Evolutionary conservation across 2,888 invertebrate species (phyloP).

Genomic region (Brenthis hecate): DNA sequence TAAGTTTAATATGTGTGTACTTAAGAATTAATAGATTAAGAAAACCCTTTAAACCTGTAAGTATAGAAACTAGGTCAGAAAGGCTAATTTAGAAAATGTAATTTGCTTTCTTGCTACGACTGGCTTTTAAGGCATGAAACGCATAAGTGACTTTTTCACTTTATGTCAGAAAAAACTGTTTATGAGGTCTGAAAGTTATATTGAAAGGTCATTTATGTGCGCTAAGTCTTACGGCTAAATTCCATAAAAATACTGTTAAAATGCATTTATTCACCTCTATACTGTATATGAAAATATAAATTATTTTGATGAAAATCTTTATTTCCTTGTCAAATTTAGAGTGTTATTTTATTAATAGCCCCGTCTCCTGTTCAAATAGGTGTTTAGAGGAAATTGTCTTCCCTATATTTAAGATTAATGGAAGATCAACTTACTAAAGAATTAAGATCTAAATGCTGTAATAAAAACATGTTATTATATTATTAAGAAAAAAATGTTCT

Average conservation of each 20-base stretch:
- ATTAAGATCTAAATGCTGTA: no score
- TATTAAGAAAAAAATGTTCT: no score
- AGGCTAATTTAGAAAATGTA: constrained; percentile 2
- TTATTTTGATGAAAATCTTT: no score
- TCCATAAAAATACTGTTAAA: constrained; percentile 9
- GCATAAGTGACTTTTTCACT: constrained; percentile 2
- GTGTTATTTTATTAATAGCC: no score
- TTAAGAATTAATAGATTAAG: constrained; percentile 5
- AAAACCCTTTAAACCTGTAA: constrained; percentile 5
- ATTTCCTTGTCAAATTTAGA: no score
- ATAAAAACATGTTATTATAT: no score
- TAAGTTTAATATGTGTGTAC: not conserved
- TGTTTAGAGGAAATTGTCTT: no score
- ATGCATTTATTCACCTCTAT: constrained; percentile 1
- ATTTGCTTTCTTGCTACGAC: constrained; percentile 11
- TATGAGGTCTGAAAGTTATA: not conserved
- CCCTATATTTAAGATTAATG: no score
- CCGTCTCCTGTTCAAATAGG: no score
- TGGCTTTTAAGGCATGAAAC: constrained; percentile 3
- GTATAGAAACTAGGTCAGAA: constrained; percentile 4
- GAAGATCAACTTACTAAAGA: no score
- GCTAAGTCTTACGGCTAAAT: not conserved
- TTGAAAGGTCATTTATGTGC: not conserved
- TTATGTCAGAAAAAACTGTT: not conserved
- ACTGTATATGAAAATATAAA: no score